phyloP scores from a whole-genome alignment of 2,888 invertebrate genomes.

The Escarpia spicata region DNA sequence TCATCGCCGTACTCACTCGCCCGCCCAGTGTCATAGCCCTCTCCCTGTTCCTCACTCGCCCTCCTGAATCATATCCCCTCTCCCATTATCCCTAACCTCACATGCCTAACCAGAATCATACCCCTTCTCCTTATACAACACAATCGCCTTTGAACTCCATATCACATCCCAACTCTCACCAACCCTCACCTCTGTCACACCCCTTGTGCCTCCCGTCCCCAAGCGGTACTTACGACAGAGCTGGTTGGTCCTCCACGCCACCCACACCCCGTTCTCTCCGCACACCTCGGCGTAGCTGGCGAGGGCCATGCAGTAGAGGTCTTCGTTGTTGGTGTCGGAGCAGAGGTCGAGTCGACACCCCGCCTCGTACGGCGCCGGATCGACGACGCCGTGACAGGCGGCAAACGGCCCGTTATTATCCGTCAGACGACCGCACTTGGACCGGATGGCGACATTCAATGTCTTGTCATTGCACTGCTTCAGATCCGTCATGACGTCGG shows the following conservation, averaged over 20 bases:
- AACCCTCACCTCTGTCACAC: not conserved
- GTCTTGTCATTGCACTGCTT: not conserved
- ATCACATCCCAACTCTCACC: not conserved
- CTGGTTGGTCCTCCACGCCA: constrained; percentile 24
- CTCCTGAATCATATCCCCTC: not conserved
- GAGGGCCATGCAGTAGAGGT: constrained; percentile 13
- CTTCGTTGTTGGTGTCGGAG: constrained; percentile 19
- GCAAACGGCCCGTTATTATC: not conserved
- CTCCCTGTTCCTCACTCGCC: not conserved
- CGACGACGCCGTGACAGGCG: constrained; percentile 21
- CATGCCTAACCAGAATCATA: not conserved
- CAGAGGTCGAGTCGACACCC: constrained; percentile 24
- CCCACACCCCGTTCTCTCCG: not conserved
- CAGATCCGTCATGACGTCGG: not conserved
- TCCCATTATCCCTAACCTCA: not conserved
- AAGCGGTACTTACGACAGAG: constrained; percentile 18
- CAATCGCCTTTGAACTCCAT: not conserved
- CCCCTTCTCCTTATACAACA: no score
- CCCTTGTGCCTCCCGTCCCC: not conserved
- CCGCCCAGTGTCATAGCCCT: no score
- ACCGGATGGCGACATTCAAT: not conserved
- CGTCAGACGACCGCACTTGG: constrained; percentile 13
- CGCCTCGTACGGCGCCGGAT: constrained; percentile 18
- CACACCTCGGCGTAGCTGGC: constrained; percentile 20
- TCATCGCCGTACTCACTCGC: no score